Evolutionary conservation across 2,888 invertebrate genomes (phyloP), one percentile per base, ranked within the genome.

Genomic region (Platynereis dumerilii): DNA sequence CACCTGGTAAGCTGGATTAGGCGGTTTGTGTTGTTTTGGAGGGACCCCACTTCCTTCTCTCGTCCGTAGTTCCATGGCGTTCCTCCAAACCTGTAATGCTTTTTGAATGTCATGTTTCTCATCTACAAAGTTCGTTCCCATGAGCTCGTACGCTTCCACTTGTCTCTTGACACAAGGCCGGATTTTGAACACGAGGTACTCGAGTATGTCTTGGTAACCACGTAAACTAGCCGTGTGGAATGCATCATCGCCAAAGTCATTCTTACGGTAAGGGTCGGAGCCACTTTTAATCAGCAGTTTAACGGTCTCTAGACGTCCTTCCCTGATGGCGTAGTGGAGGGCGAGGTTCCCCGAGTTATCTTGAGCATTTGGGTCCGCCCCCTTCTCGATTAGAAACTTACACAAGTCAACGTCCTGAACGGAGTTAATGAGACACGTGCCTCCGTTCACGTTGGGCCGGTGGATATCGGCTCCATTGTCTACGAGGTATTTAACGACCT

Each of bases 291-390:
- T 85, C 67, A 96, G 85, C 71, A 94, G 86, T 76, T 91, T 90
- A 56, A 92, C 92, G 2, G 94, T 92, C 84, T 93, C 93, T 75
- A 91, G 87, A 76, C 91, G 79, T 65, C 87, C 87, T 75, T 87
- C 87, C 67, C 86, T 81, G 75, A 94, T 92, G n/a, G 95, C 93
- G 86, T 96, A 95, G 87, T 95, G 95, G 77, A 95, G 87, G 64
- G 94, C 94, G 69, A 94, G 92, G 86, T 94, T 94, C 75, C 90
- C 90, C 84, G 94, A 94, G 80, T 92, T 91, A 85, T 96, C 95
- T 65, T 88, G 88, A 45, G 94, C 93, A 86, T 95, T 92, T 3
- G 93, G 91, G 75, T 89, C 88, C 2, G 92, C 94, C 57, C 93
- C 93, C 81, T 91, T 89, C 75, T 88, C 73, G 66, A 96, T 88